These are phyloP conservation scores for Panopea generosa DNA, from an alignment of 2,888 invertebrate genomes.

Conservation along the genomic window DNA sequence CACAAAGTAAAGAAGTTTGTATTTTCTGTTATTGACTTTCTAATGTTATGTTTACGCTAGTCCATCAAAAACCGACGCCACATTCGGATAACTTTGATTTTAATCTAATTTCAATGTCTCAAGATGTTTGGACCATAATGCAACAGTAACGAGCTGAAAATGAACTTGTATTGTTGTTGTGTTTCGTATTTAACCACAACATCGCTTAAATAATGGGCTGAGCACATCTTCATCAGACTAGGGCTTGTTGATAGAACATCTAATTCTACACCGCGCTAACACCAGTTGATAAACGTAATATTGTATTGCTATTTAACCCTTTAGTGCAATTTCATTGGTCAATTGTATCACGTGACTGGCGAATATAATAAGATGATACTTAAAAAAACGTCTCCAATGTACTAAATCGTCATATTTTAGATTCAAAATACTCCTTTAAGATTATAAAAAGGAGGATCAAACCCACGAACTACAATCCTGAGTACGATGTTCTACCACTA, in stretches of 20 bases:
- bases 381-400: too few species aligned
- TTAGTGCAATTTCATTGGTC: too few species aligned
- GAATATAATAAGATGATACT: too few species aligned
- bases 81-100: constrained; percentile 27
- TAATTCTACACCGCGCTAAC: too few species aligned
- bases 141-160: constrained; percentile 47
- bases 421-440: too few species aligned
- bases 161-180: constrained; percentile 60
- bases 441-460: too few species aligned
- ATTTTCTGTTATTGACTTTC: constrained; percentile 32
- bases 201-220: constrained; percentile 1
- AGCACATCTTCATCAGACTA: background rate
- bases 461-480: too few species aligned
- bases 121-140: constrained; percentile 53
- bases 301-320: too few species aligned
- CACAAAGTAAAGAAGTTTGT: constrained; percentile 4
- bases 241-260: constrained; percentile 7
- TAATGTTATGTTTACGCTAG: constrained; percentile 41
- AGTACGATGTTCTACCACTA: too few species aligned
- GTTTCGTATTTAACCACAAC: constrained; percentile 45
- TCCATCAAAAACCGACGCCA: constrained; percentile 37
- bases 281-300: too few species aligned
- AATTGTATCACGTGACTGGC: too few species aligned
- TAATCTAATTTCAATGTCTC: constrained; percentile 60
- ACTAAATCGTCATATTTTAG: too few species aligned